Base-by-base conservation (phyloP, 2,888 invertebrate species). In the Hydrotaea diabolus region DNA sequence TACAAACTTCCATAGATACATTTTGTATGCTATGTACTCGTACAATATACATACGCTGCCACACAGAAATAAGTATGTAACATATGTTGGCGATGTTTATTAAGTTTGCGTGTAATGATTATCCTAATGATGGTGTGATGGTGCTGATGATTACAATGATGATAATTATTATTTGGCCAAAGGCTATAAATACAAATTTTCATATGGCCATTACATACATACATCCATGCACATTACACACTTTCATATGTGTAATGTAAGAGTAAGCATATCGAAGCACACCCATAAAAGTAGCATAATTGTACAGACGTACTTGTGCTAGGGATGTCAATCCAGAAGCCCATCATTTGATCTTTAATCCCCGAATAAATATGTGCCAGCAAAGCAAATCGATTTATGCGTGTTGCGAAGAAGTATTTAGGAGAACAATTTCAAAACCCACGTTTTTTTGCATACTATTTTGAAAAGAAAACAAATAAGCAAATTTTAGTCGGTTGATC, bases 41-140 rank as follows among this genome's bases (percentile, higher is more conserved):
- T n/a, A n/a, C n/a, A n/a, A 43, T 31, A 31, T 55, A 26, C 23
- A 46, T 36, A 74, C n/a, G n/a, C n/a, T n/a, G n/a, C n/a, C n/a
- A n/a, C 19, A 39, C 66, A 36, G 43, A 77, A 36, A 49, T 71
- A n/a, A 15, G 55, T 69, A 46, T 69, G 73, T 71, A 78, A 53
- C 82, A 82, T 75, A 75, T 82, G 82, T 46, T 78, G 62, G 19
- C 71, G 82, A 82, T 82, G 72, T 82, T 78, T 78, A 82, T 82
- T 82, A 82, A 75, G 78, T 75, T 82, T 82, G 82, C 82, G 78
- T 82, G 78, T 76, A 72, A 78, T 82, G 75, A 82, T 75, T 78
- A 82, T 82, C 78, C 71, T 59, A 59, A 82, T 82, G 73, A 77
- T 80, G 73, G 66, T 75, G 66, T 75, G 55, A 71, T 78, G 19